These are phyloP conservation scores for Zaprionus davidi DNA, from an alignment of 1,140 invertebrate genomes.

Conservation along the genomic window DNA sequence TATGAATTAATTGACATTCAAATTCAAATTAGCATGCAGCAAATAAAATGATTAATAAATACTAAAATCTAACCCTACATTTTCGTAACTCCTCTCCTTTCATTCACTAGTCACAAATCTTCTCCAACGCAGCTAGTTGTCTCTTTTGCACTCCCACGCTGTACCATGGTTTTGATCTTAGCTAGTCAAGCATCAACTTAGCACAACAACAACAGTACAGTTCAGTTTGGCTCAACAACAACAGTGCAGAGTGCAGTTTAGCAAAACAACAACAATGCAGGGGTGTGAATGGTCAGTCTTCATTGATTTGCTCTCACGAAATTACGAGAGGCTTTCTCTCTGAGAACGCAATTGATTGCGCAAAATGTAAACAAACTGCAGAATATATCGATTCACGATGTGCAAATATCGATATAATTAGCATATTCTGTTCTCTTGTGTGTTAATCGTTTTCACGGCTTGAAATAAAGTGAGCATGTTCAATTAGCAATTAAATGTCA, in stretches of 20 bases:
- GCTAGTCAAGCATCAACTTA: not conserved
- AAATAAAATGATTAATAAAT: not conserved
- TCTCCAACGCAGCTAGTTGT: not conserved
- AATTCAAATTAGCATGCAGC: not conserved
- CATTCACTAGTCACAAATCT: too few relatives aligned
- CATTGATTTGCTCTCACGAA: not conserved
- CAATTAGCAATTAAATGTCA: slow-evolving; percentile 1
- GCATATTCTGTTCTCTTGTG: not conserved
- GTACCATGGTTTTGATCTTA: not conserved
- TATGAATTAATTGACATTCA: slow-evolving; percentile 3
- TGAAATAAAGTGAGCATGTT: slow-evolving; percentile 4
- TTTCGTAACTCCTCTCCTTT: not conserved
- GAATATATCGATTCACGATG: not conserved
- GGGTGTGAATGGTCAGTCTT: too few relatives aligned
- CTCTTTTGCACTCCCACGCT: not conserved
- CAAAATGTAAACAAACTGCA: not conserved
- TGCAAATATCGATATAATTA: not conserved
- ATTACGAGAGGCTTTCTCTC: not conserved
- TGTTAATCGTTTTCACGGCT: not conserved
- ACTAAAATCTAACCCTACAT: not conserved
- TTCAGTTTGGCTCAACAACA: too few relatives aligned
- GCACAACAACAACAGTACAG: not conserved
- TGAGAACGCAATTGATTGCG: not conserved
- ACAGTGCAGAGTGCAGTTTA: too few relatives aligned
- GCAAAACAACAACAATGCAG: too few relatives aligned